Base-by-base conservation (phyloP, 2,113 vertebrate genomes). In the Narcine bancroftii region DNA sequence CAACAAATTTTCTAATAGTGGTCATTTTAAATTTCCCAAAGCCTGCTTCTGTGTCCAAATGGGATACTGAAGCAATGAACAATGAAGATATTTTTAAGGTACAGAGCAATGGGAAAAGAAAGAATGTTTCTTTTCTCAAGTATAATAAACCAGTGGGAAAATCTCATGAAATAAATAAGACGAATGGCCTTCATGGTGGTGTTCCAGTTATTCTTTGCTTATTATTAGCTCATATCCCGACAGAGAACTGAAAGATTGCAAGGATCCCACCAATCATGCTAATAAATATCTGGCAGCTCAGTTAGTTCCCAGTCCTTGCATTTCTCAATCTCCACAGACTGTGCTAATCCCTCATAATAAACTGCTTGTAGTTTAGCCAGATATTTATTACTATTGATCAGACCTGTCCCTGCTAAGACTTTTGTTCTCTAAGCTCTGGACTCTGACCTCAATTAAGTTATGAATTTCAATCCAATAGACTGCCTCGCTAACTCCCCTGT, bases 401-500 rank as follows among this genome's bases (percentile, higher is more conserved):
- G 95, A 96, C 96, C 97, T 97, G 96, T 97, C 97, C 96, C 95
- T 96, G 97, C 93, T 95, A 97, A 98, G 97, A 98, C 97, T 98
- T 98, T 98, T 98, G 98, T 98, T 98, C 97, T 97, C 96, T 95
- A 95, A 96, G 96, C 97, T 97, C 94, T 94, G 96, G 97, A 97
- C 97, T 99, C 96, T 99, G 98, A 98, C 98, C 98, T 99, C 98
- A 99, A 99, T 99, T 99, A 99, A 99, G 98, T 99, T 99, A 99
- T 99, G 98, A 99, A 99, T 99, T 99, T 99, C 97, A 98, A 99
- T 99, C 97, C 98, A 96, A 99, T 99, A 98, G 98, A 99, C 98
- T 97, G 97, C 95, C 97, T 96, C 96, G 97, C 97, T 97, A 96
- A 97, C 96, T 97, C 97, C 96, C 95, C 96, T 95, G 97, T 95